Base-by-base conservation (phyloP, 2,113 vertebrate species). In the Pseudorectes ferrugineus region DNA sequence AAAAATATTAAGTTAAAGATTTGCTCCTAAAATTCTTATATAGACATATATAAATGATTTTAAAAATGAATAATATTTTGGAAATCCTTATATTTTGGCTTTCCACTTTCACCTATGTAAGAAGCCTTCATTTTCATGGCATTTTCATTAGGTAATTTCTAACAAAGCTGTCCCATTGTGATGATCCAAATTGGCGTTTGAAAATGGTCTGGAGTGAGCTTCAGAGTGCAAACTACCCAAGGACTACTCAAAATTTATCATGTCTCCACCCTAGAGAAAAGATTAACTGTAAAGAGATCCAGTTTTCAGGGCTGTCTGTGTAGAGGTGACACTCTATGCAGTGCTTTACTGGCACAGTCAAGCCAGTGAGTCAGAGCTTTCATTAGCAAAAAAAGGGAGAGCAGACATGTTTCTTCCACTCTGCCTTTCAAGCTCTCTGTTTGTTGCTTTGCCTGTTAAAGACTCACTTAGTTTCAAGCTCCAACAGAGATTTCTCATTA, bases 401-500 rank as follows among this genome's bases (percentile, higher is more conserved):
- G 35, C 33, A 70, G 80, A 62, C 46, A 36, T 45, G 35, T 70
- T 92, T 70, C 63, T 76, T 86, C 91, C 86, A 42, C 35, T 96
- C 38, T 66, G 35, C 46, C 51, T 92, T 94, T 94, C 86, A 84
- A 89, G 33, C 49, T 88, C 93, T 68, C 72, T 92, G 80, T 93
- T 95, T 96, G 89, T 77, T 95, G 76, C 72, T 84, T 92, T 89
- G 49, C 54, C 58, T 86, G 63, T 54, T 80, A 91, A 95, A 94
- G 59, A 51, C 83, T 93, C 55, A 23, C 84, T 95, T 61, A 92
- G 63, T 91, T 96, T 93, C 87, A 95, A 80, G 38, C 72, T 92
- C 91, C 84, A 77, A 14, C 89, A 92, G 86, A 91, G 95, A 92
- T 89, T 95, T 96, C 89, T 93, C 80, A 84, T 94, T 94, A 96